Evolutionary conservation across 2,888 invertebrate genomes (phyloP), one percentile per base, ranked within the genome.

Genomic region (Dolichopus griseipennis): DNA sequence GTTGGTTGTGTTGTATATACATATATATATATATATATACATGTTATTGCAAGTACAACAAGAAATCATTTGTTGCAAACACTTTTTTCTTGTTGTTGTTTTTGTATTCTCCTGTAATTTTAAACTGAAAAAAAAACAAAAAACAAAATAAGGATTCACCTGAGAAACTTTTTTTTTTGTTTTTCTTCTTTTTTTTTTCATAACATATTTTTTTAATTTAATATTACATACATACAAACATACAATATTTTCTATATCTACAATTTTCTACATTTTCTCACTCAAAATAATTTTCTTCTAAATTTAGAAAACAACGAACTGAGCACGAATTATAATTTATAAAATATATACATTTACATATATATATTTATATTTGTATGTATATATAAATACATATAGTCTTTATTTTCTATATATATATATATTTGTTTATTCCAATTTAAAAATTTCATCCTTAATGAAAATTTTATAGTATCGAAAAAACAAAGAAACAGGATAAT

Each of bases 361-460:
- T n/a, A n/a, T n/a, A n/a, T n/a, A n/a, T n/a, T n/a, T n/a, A n/a
- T n/a, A n/a, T n/a, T n/a, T n/a, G n/a, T n/a, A n/a, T n/a, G n/a
- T n/a, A n/a, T n/a, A n/a, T n/a, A n/a, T n/a, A n/a, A n/a, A 27
- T 27, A 27, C 5, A 27, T 27, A 4, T 27, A 27, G 27, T 27
- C 5, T 27, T 27, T 27, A 5, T 27, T 27, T 27, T 27, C 27
- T 27, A 5, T 27, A 5, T n/a, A n/a, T n/a, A n/a, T n/a, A n/a
- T n/a, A n/a, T n/a, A n/a, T n/a, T 27, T 27, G 27, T 27, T 27
- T 5, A 12, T 3, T 52, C 15, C n/a, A 52, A 52, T 18, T 18
- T 52, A n/a, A n/a, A n/a, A 52, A 52, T 52, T 52, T 52, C 52
- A 18, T 52, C 52, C 52, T 52, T 52, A 52, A 52, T 52, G 52